Evolutionary conservation across 2,797 vertebrate species (phyloP), one percentile per base, ranked within the genome.

Genomic region (Linurgus olivaceus): DNA sequence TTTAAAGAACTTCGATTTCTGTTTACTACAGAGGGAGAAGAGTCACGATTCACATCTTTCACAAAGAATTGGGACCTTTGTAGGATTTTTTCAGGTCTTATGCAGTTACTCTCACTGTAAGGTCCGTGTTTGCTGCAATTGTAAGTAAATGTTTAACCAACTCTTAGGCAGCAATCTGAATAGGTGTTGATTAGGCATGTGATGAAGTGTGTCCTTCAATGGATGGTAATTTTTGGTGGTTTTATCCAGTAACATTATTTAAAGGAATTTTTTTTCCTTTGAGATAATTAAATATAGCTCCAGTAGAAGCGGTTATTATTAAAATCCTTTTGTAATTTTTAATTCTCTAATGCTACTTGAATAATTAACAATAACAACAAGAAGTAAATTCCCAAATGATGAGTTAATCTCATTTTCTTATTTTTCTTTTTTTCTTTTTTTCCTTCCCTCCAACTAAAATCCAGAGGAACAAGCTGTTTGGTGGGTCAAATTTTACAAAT

Each of bases 401-500:
- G 28, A 87, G 13, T 81, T 86, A 88, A 94, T 92, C 40, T 58
- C 5, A 18, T 71, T 88, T 80, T 63, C 13, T 33, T 70, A 0
- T 70, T 61, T 45, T 11, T n/a, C 10, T 50, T 42, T 24, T 21
- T 37, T 25, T 45, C 1, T n/a, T 31, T 35, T 55, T 55, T 26
- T 23, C 1, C 54, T 65, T 70, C 9, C 12, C 11, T 35, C 35
- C 20, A 80, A 31, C 57, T 73, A 57, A 94, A 78, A 96, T 89
- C 40, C 74, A 67, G 86, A 93, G 48, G 77, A 57, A 52, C 54
- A 89, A 94, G 38, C 3, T 7, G 16, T 94, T 96, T 94, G 75
- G 91, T 59, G 51, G 90, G 51, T 74, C 74, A 94, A 54, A 45
- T 82, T 79, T 96, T 76, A 91, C 51, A 76, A 95, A 93, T 75